Base-by-base conservation (phyloP, 2,888 invertebrate genomes). In the Anoncus sp. region DNA sequence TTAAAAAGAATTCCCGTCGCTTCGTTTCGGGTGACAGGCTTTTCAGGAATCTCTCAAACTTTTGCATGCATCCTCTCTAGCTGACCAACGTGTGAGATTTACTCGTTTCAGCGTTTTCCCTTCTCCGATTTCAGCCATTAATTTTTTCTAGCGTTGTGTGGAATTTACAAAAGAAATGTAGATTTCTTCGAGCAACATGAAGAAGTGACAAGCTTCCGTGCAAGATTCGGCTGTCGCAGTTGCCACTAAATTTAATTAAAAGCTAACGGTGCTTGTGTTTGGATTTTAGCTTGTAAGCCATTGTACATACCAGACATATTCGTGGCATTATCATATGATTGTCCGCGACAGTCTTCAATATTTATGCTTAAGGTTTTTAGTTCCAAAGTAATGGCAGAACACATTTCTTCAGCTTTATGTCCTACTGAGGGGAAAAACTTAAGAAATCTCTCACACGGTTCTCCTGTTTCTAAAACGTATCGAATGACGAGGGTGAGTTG, bases 71-170 rank as follows among this genome's bases (percentile, higher is more conserved):
- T 83, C 74, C 79, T 78, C 85, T 85, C 83, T 82, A 77, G 86
- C 85, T 81, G 85, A 85, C 86, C 86, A 88, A 83, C 85, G 85
- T 70, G 83, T 88, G 22, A 83, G 79, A 59, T 82, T 85, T 43
- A 86, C 83, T 82, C 81, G 85, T 74, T 85, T 86, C 9, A 60
- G 3, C 12, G 24, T 60, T 43, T 60, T 43, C 9, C 59, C n/a
- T 12, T 60, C 22, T 31, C 43, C 43, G 43, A 43, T 43, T 43
- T 43, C 43, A 27, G 18, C 22, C 27, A 12, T 27, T 18, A 60
- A 45, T 24, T 27, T 27, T 76, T 82, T 45, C 83, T 82, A 84
- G 57, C 80, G 75, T 69, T 81, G 69, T 67, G 81, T 83, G 27
- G 81, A 83, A 9, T 31, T 67, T 20, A 43, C 53, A 69, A 82